Evolutionary conservation across 2,888 invertebrate species (phyloP).

Genomic region (Acholoe squamosa): DNA sequence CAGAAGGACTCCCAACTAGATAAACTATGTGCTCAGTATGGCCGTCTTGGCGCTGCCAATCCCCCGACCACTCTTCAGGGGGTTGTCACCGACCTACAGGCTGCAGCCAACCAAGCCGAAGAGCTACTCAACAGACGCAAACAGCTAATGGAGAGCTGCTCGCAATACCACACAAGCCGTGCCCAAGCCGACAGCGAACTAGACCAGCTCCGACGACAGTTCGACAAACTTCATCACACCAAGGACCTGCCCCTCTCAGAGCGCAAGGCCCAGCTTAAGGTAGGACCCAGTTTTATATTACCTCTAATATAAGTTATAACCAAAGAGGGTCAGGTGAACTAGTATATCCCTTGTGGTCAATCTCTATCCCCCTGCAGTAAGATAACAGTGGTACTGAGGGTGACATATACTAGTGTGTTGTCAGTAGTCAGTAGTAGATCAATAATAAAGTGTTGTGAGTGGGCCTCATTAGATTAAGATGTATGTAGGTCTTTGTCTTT

Average conservation of each 20-base stretch:
- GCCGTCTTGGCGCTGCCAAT: conserved; percentile 48
- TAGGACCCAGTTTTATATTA: conserved; percentile 17
- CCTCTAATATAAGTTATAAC: too few relatives aligned
- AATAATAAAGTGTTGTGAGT: not conserved
- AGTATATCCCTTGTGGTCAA: not conserved
- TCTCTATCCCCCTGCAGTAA: conserved; percentile 1
- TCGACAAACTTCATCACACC: conserved; percentile 75
- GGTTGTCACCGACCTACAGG: conserved; percentile 75
- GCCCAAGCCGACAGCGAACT: conserved; percentile 78
- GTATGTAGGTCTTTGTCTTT: conserved; percentile 10
- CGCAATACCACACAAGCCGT: conserved; percentile 69
- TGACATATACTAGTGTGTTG: not conserved
- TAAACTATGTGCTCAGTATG: conserved; percentile 74
- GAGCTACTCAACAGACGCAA: conserved; percentile 56
- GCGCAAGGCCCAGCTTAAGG: conserved; percentile 44
- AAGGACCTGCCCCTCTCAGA: conserved; percentile 22
- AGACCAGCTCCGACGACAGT: conserved; percentile 76
- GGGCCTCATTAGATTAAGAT: not conserved
- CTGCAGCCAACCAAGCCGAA: conserved; percentile 67
- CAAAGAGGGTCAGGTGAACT: too few relatives aligned
- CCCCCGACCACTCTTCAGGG: not conserved
- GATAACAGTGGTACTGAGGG: not conserved
- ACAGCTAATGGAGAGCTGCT: conserved; percentile 58
- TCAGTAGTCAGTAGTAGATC: not conserved
- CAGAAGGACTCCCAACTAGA: conserved; percentile 90